A percentile compares a stretch with the other conserved stretches of the same genome.
Evolutionary conservation across 2,888 invertebrate genomes (phyloP).

Genomic region (Imbricaverruca yamaguchii): DNA sequence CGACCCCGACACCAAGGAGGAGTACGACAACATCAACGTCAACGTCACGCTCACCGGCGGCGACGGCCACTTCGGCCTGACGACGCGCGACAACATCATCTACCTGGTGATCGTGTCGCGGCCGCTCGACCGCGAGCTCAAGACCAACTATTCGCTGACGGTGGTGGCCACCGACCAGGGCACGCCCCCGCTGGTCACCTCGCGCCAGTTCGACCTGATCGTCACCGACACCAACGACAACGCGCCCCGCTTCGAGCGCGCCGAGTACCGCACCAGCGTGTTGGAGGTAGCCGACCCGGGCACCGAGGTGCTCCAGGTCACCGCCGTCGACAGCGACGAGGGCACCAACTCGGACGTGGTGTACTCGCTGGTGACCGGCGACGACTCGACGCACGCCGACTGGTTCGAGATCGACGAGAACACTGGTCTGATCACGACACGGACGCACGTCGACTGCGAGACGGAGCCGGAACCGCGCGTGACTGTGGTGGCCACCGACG

Average conservation of each 20-base stretch:
- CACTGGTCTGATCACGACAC: slow-evolving; percentile 82
- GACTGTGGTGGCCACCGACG: slow-evolving; percentile 77
- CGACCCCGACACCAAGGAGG: slow-evolving; percentile 86
- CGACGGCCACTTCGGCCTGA: slow-evolving; percentile 81
- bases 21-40: slow-evolving; percentile 54
- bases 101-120: slow-evolving; percentile 82
- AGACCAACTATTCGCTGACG: slow-evolving; percentile 74
- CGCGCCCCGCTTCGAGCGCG: slow-evolving; percentile 72
- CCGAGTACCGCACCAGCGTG: slow-evolving; percentile 76
- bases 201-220: slow-evolving; percentile 69
- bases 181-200: slow-evolving; percentile 75
- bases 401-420: slow-evolving; percentile 88
- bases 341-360: slow-evolving; percentile 78
- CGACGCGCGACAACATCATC: slow-evolving; percentile 85
- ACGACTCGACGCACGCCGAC: slow-evolving; percentile 56
- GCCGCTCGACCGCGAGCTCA: slow-evolving; percentile 86
- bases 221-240: slow-evolving; percentile 93
- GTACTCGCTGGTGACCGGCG: slow-evolving; percentile 46
- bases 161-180: slow-evolving; percentile 86
- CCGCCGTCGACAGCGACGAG: slow-evolving; percentile 76
- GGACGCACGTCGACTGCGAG: slow-evolving; percentile 85
- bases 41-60: slow-evolving; percentile 84
- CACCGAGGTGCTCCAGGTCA: slow-evolving; percentile 76
- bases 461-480: slow-evolving; percentile 81
- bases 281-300: slow-evolving; percentile 88